These are phyloP conservation scores for Tylochromis polylepis DNA, from an alignment of 2,113 vertebrate species.

Conservation along the genomic window DNA sequence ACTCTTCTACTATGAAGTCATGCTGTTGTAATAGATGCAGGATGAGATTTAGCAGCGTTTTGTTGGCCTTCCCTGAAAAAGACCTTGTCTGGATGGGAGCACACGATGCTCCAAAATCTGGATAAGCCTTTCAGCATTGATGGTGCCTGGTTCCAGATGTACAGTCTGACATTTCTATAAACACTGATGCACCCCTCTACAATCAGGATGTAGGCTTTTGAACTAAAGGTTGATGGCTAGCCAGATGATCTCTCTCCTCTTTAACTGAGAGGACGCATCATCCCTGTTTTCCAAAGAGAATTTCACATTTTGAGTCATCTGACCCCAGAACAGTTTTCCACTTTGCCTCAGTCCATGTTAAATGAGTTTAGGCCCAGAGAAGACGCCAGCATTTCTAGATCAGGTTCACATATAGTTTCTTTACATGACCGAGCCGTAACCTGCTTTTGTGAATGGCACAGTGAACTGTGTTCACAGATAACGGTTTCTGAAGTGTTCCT, in stretches of 20 bases:
- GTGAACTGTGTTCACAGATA: background rate
- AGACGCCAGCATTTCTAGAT: background rate
- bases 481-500: background rate
- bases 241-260: background rate
- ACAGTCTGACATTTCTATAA: background rate
- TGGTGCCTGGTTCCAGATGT: background rate
- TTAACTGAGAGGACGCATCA: rapidly evolving
- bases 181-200: background rate
- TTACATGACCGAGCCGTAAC: background rate
- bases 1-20: background rate
- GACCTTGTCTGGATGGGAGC: background rate
- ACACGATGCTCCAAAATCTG: background rate
- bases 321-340: no score
- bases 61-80: background rate
- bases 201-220: background rate
- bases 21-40: background rate
- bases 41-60: background rate
- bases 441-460: background rate
- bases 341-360: no score
- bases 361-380: background rate
- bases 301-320: no score
- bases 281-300: background rate
- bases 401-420: background rate
- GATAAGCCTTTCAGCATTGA: background rate
- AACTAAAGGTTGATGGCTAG: background rate